These are phyloP conservation scores for Choloepus didactylus DNA, from an alignment of 2,797 vertebrate species.

Conservation along the genomic window DNA sequence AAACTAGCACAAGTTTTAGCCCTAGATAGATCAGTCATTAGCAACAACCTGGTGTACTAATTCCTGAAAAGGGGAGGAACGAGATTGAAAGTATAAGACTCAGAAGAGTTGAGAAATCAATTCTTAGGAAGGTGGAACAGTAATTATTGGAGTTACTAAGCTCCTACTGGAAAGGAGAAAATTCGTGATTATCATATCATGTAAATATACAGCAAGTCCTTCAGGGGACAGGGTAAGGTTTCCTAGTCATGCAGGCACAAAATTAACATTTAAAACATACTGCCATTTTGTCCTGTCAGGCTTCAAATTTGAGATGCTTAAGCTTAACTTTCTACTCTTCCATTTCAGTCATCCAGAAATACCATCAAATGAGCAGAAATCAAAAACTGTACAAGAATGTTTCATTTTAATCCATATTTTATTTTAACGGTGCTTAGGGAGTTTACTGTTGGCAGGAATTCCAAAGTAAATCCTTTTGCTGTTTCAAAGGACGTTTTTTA, in stretches of 20 bases:
- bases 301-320: conserved; percentile 39
- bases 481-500: neutral
- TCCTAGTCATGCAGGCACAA: too few species aligned
- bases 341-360: conserved; percentile 29
- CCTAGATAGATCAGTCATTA: neutral
- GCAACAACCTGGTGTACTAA: neutral
- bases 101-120: neutral
- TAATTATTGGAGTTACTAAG: neutral
- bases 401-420: conserved; percentile 25
- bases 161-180: neutral
- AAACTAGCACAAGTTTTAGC: conserved; percentile 23
- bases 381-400: neutral
- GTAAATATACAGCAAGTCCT: neutral
- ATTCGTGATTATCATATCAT: neutral
- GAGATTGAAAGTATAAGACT: neutral
- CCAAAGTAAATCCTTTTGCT: conserved; percentile 20
- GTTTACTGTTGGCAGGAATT: conserved; percentile 42
- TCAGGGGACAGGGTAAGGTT: too few species aligned
- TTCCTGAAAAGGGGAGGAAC: neutral
- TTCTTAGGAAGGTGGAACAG: neutral
- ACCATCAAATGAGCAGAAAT: conserved; percentile 40
- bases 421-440: conserved; percentile 51
- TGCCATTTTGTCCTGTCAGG: neutral
- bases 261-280: conserved; percentile 24
- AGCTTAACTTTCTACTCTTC: neutral